These are phyloP conservation scores for Gambusia affinis DNA, from an alignment of 2,113 vertebrate species.

Conservation along the genomic window DNA sequence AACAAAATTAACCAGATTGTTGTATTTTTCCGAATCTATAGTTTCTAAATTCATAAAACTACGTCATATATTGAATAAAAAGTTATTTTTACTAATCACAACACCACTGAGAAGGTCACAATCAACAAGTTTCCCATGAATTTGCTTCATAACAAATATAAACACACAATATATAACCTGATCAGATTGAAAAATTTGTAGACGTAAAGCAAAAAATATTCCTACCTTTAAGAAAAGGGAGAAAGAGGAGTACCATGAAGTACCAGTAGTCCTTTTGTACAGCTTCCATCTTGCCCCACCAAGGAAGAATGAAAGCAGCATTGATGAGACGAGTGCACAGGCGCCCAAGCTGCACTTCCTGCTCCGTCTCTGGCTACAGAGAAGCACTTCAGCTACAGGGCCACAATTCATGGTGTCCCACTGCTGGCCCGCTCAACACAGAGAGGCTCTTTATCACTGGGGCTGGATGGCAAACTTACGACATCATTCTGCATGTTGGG, in stretches of 20 bases:
- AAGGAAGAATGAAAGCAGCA: slow-evolving; percentile 82
- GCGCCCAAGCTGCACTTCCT: slow-evolving; percentile 74
- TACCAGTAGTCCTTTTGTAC: slow-evolving; percentile 81
- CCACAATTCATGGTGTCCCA: slow-evolving; percentile 41
- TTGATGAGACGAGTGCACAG: slow-evolving; percentile 76
- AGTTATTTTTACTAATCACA: neutral
- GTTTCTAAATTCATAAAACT: neutral
- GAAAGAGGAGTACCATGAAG: slow-evolving; percentile 78
- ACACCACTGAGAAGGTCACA: neutral
- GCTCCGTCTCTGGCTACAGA: slow-evolving; percentile 55
- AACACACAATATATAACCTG: neutral
- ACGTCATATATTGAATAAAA: neutral
- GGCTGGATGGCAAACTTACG: slow-evolving; percentile 17
- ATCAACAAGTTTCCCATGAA: neutral
- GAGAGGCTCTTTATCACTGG: slow-evolving; percentile 41
- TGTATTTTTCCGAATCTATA: neutral
- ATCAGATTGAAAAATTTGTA: neutral
- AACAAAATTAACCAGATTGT: neutral
- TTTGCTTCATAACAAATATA: neutral
- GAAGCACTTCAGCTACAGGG: slow-evolving; percentile 44
- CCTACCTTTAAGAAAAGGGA: slow-evolving; percentile 82
- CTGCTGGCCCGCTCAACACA: slow-evolving; percentile 44
- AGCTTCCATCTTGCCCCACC: slow-evolving; percentile 77
- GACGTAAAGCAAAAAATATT: neutral
- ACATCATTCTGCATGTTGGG: slow-evolving; percentile 15